A percentile compares a stretch with the other conserved stretches of the same genome.
Conservation (phyloP, 2,113 vertebrate species). For the Narcine bancroftii region DNA sequence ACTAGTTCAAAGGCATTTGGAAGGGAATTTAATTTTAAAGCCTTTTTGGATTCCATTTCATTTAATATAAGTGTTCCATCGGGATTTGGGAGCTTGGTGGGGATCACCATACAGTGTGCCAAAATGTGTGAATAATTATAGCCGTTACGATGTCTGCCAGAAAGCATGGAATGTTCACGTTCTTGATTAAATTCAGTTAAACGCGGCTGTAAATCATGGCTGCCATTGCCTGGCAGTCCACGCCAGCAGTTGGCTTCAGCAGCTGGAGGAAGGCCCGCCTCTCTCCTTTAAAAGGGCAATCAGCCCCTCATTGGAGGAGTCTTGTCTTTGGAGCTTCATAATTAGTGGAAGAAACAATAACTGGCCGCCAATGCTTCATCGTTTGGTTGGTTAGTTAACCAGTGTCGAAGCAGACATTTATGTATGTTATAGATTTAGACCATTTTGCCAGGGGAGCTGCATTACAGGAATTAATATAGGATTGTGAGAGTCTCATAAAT, state of each 20-base stretch:
- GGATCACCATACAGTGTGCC: slow-evolving; percentile 75
- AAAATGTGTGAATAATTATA: slow-evolving; percentile 98
- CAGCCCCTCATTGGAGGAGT: not conserved
- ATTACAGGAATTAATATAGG: not conserved
- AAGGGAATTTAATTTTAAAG: slow-evolving; percentile 72
- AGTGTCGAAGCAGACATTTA: not conserved
- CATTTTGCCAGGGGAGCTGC: not conserved
- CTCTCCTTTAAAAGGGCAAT: slow-evolving; percentile 13
- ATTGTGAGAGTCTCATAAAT: slow-evolving; percentile 30
- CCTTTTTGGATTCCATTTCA: slow-evolving; percentile 92
- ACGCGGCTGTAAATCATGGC: slow-evolving; percentile 78
- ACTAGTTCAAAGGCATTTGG: slow-evolving; percentile 82
- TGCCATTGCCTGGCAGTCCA: slow-evolving; percentile 61
- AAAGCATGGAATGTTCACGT: slow-evolving; percentile 80
- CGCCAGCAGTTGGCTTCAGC: slow-evolving; percentile 46
- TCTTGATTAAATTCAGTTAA: slow-evolving; percentile 87
- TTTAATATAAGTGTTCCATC: slow-evolving; percentile 95
- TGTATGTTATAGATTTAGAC: not conserved
- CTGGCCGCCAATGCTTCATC: not conserved
- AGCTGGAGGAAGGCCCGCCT: slow-evolving; percentile 40
- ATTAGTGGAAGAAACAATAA: not conserved
- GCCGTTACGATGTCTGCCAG: slow-evolving; percentile 73
- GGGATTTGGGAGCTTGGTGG: slow-evolving; percentile 87
- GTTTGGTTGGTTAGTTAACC: not conserved
- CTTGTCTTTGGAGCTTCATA: not conserved